Conservation (phyloP, 2,888 invertebrate genomes). For the Opisthograptis luteolata region DNA sequence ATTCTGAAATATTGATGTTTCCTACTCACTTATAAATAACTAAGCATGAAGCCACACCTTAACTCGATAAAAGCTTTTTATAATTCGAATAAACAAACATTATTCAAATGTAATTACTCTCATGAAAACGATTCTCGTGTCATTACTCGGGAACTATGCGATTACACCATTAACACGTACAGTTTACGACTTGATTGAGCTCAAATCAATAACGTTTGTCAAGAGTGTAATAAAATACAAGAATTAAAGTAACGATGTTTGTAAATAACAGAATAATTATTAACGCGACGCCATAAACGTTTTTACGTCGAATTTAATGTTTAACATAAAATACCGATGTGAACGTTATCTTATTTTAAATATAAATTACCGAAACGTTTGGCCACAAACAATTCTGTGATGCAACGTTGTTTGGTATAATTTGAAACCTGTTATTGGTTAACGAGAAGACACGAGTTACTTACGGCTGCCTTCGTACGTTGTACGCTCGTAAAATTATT, state of each 20-base stretch:
- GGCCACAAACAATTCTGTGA: conserved; percentile 31
- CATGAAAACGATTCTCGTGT: conserved; percentile 42
- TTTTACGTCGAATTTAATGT: conserved; percentile 55
- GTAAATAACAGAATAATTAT: conserved; percentile 58
- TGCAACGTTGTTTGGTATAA: conserved; percentile 48
- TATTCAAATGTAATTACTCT: conserved; percentile 49
- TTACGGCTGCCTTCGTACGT: conserved; percentile 43
- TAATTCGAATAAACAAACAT: conserved; percentile 36
- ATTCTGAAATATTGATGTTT: conserved; percentile 52
- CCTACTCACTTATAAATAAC: conserved; percentile 42
- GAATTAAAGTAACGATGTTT: conserved; percentile 52
- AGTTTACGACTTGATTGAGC: conserved; percentile 54
- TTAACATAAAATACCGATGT: conserved; percentile 39
- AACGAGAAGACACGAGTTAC: conserved; percentile 54
- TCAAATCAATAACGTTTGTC: conserved; percentile 52
- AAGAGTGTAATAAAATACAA: conserved; percentile 49
- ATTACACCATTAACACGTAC: conserved; percentile 52
- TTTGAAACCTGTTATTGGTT: conserved; percentile 55
- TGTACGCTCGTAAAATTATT: conserved; percentile 50
- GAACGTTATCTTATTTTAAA: conserved; percentile 33
- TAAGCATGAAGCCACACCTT: conserved; percentile 47
- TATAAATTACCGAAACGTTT: conserved; percentile 31
- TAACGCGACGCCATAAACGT: conserved; percentile 49
- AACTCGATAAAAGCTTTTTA: conserved; percentile 49
- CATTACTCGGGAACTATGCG: conserved; percentile 44